Evolutionary conservation across 1,140 invertebrate species (phyloP).

Genomic region (Microvelia longipes): DNA sequence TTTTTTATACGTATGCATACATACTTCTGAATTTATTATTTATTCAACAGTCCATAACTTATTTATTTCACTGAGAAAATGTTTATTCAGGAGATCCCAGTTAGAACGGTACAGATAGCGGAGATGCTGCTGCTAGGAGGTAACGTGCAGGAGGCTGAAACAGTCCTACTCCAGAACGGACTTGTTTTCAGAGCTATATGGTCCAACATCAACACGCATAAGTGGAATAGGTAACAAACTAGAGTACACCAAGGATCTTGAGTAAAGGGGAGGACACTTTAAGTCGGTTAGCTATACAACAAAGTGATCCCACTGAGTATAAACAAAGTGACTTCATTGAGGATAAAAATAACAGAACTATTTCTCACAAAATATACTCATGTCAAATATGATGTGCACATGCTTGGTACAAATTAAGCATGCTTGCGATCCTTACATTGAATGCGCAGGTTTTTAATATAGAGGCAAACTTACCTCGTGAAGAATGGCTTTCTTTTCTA

Average conservation of each 20-base stretch:
- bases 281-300: neutral
- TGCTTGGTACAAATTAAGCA: too few relatives aligned
- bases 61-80: too few relatives aligned
- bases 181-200: constrained; percentile 59
- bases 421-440: too few relatives aligned
- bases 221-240: constrained; percentile 57
- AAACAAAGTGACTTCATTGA: neutral
- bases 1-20: too few relatives aligned
- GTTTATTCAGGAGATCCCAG: constrained; percentile 33
- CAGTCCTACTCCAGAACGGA: constrained; percentile 61
- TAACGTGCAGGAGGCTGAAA: constrained; percentile 63
- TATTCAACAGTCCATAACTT: too few relatives aligned
- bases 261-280: constrained; percentile 1
- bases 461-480: too few relatives aligned
- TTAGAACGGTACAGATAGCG: constrained; percentile 48
- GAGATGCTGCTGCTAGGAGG: constrained; percentile 66
- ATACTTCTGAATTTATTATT: too few relatives aligned
- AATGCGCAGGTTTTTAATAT: too few relatives aligned
- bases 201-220: constrained; percentile 64
- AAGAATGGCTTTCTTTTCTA: too few relatives aligned
- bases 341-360: neutral
- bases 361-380: neutral
- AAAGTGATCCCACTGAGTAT: neutral
- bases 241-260: neutral
- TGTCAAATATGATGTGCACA: neutral